Evolutionary conservation across 2,797 vertebrate genomes (phyloP).

Genomic region (Sphenodon punctatus): DNA sequence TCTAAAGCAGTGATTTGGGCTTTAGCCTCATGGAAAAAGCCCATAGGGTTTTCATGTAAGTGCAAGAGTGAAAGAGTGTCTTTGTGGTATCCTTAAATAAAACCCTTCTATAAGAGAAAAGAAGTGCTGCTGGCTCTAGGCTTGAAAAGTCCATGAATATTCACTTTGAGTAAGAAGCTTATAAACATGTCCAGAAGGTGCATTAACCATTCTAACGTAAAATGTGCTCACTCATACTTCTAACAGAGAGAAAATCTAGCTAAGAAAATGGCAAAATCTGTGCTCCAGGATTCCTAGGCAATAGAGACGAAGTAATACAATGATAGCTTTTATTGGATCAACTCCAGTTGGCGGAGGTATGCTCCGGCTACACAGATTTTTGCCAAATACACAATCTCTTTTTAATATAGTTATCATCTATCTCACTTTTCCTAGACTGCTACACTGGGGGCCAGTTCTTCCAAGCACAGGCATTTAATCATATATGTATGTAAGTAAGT

Average conservation of each 20-base stretch:
- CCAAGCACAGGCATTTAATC: not conserved
- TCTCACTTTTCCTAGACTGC: not conserved
- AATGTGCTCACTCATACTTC: conserved; percentile 12
- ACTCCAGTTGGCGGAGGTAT: not conserved
- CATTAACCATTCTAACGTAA: conserved; percentile 1
- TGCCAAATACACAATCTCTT: not conserved
- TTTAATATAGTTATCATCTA: not conserved
- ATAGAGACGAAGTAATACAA: too few relatives aligned
- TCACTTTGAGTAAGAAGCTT: conserved; percentile 14
- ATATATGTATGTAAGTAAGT: too few relatives aligned
- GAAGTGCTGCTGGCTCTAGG: not conserved
- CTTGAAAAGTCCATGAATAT: not conserved
- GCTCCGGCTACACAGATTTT: not conserved
- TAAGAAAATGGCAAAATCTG: conserved; percentile 13
- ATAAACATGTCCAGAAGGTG: conserved; percentile 4
- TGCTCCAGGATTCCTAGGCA: not conserved
- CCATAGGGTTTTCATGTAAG: not conserved
- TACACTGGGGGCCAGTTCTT: not conserved
- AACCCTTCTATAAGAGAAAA: not conserved
- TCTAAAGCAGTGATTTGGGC: not conserved
- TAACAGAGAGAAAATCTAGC: not conserved
- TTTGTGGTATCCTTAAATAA: not conserved
- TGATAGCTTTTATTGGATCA: not conserved
- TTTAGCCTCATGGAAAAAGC: not conserved
- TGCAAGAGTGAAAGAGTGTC: not conserved